Evolutionary conservation across 2,113 vertebrate genomes (phyloP), one percentile per base, ranked within the genome.

Genomic region (Neopipo cinnamomea): DNA sequence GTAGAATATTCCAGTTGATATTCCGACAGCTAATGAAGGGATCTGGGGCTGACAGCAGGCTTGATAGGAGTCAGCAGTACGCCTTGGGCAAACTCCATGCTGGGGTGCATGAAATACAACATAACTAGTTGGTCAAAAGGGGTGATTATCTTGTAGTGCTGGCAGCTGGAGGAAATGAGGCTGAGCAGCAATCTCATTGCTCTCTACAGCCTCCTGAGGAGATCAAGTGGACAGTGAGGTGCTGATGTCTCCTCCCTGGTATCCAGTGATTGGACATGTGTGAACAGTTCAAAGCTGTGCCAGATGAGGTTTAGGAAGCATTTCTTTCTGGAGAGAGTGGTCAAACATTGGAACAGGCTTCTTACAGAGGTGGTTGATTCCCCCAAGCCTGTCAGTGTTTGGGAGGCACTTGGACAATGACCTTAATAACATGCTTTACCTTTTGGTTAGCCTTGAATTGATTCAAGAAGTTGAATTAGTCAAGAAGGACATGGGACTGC

Each of bases 251-350:
- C n/a, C 5, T 59, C 6, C 21, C 6, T 35, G 24, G 4, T 30
- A 35, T 7, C 28, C 33, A 44, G 6, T 14, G 25, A 14, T 8
- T 62, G 13, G 8, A 14, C 5, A 7, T 0, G 0, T 17, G 17
- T 10, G 28, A 39, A 70, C 12, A 3, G 6, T 19, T 52, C 22
- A 52, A 71, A 85, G n/a, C 6, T 49, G 17, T 5, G 2, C 6
- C 18, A 74, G 31, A 8, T n/a, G 6, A 73, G 4, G 3, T 59
- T 84, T 52, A 73, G 41, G 42, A 65, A 88, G 6, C 3, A 8
- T 41, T 63, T 39, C 2, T 49, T 66, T 79, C 14, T 23, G 5
- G 1, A 70, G 9, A 68, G 6, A 27, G 11, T 58, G 24, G 9
- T 30, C 3, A 79, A 70, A 61, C 7, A 20, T 2, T 28, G 20